Evolutionary conservation across 1,140 invertebrate genomes (phyloP), one percentile per base, ranked within the genome.

Genomic region (Bombus superbus): DNA sequence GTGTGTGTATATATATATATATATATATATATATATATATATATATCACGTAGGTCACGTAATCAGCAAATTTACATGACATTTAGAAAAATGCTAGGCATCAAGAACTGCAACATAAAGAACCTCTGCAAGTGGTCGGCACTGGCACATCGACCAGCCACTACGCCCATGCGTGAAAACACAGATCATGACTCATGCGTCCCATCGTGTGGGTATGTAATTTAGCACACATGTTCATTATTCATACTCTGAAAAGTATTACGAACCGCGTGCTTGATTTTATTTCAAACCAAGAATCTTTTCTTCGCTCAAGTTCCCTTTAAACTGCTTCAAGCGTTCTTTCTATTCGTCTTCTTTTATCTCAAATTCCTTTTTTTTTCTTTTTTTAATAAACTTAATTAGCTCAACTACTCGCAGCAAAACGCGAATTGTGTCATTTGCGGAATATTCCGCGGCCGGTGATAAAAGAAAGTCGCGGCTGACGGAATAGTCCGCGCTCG

Each of bases 181-280:
- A 81, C 64, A 68, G 64, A 85, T 47, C 53, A 82, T 89, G 88
- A 89, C 76, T 89, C 88, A 89, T 68, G 38, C 57, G 47, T 78
- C 86, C 77, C 57, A 74, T 64, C 57, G 57, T 69, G 69, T 84
- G n/a, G 83, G 66, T 80, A 84, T n/a, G 11, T 62, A n/a, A 84
- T 84, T 88, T 53, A 77, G 59, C 25, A 76, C 66, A 66, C 68
- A 32, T 32, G 40, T 87, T 53, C 64, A 84, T 88, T 68, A 88
- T 77, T 88, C 64, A 77, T 76, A 76, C 38, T 5, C 47, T 22
- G 40, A 64, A 25, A 87, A 72, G 76, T 72, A 84, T 84, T 80
- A 84, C 40, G 2, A 72, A 13, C 68, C 22, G 32, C 22, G 32
- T 28, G n/a, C 53, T 72, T 62, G 62, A 84, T 47, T 84, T 72